Conservation (phyloP, 2,113 vertebrate genomes). For the Camarhynchus parvulus region DNA sequence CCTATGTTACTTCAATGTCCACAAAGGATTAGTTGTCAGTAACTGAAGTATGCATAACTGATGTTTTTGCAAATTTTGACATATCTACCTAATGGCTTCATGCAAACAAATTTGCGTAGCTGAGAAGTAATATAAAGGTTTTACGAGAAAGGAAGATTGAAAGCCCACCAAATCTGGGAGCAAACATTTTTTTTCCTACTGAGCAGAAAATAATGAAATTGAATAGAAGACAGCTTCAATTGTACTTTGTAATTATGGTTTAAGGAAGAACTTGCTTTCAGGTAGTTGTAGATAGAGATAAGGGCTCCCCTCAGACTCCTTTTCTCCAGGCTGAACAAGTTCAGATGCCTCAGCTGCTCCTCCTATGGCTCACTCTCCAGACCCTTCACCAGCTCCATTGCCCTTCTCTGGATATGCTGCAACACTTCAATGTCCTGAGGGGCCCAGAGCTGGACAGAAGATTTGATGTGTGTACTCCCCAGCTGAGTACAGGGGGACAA, state of each 20-base stretch:
- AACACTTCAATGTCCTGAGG: background rate
- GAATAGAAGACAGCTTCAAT: background rate
- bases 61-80: background rate
- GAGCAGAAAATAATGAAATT: background rate
- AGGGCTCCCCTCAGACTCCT: background rate
- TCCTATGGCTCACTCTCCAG: background rate
- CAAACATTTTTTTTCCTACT: background rate
- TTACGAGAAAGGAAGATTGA: background rate
- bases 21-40: background rate
- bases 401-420: accelerated
- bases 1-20: background rate
- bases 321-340: background rate
- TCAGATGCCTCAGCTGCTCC: background rate
- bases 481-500: accelerated
- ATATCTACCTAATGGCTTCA: background rate
- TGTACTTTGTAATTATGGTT: background rate
- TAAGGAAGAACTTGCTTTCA: background rate
- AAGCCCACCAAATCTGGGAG: background rate
- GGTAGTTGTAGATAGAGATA: too few species aligned
- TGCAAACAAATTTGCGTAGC: background rate
- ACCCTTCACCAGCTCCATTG: accelerated
- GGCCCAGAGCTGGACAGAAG: background rate
- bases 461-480: accelerated
- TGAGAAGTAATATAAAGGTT: background rate
- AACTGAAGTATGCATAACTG: background rate